A percentile compares a stretch with the other conserved stretches of the same genome.
Evolutionary conservation across 2,113 vertebrate species (phyloP).

Genomic region (Cryptotis parvus): DNA sequence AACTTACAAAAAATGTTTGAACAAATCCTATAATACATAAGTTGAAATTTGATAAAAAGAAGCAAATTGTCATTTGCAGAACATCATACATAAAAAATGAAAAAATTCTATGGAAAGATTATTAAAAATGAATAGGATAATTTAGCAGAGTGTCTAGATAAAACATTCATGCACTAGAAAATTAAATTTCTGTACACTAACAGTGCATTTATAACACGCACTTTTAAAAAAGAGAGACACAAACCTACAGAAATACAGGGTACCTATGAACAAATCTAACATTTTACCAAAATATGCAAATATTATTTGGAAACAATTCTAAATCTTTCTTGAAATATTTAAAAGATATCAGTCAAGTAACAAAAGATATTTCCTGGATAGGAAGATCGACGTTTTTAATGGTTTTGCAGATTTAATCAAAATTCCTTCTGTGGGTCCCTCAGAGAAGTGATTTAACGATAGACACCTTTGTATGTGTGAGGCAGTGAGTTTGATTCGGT

Average conservation of each 20-base stretch:
- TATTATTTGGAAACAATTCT: background rate
- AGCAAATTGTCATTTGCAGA: background rate
- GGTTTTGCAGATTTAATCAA: background rate
- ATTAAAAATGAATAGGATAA: slow-evolving; percentile 5
- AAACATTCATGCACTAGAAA: slow-evolving; percentile 16
- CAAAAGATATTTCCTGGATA: background rate
- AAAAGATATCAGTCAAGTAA: background rate
- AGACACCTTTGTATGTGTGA: too few relatives aligned
- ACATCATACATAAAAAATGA: background rate
- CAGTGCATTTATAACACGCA: background rate
- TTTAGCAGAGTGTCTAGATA: background rate
- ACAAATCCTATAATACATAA: background rate
- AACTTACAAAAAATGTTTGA: background rate
- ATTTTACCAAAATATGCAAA: background rate
- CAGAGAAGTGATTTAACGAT: too few relatives aligned
- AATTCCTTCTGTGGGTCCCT: background rate
- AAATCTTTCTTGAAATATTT: background rate
- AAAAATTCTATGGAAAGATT: background rate
- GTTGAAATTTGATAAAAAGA: background rate
- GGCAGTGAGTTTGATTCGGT: too few relatives aligned
- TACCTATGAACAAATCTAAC: background rate
- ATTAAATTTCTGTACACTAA: slow-evolving; percentile 9
- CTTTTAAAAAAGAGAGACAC: too few relatives aligned
- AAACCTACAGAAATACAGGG: background rate
- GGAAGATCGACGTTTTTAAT: background rate